Percentiles rank a stretch among this genome's conserved stretches.
phyloP scores from a whole-genome alignment of 2,888 invertebrate species.

The Cheiracanthium punctorium region DNA sequence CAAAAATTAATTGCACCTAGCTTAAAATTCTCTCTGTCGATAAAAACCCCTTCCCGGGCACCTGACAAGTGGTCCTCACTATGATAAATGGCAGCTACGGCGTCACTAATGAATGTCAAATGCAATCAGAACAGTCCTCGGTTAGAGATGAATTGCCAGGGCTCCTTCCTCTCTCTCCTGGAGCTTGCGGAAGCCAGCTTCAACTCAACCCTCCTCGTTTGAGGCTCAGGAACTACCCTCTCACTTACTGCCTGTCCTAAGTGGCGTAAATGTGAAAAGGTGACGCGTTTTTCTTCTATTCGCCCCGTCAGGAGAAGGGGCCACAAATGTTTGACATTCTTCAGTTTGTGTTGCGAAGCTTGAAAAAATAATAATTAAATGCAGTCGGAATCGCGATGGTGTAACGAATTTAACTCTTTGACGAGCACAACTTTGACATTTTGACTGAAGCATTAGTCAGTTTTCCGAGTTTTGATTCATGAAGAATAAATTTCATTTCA shows the following conservation, averaged over 20 bases:
- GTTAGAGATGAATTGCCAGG: conserved; percentile 46
- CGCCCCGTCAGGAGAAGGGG: neutral
- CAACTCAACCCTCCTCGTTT: neutral
- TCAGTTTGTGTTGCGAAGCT: too few relatives aligned
- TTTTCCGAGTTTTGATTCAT: too few relatives aligned
- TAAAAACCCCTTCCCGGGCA: neutral
- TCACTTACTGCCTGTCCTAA: neutral
- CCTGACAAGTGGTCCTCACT: conserved; percentile 37
- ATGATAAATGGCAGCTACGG: conserved; percentile 54
- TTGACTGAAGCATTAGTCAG: too few relatives aligned
- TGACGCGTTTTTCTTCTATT: neutral
- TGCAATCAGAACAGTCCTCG: conserved; percentile 56
- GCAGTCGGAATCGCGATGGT: too few relatives aligned
- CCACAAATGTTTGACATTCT: neutral
- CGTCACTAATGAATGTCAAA: conserved; percentile 64
- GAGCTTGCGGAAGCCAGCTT: neutral
- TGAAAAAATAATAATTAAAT: too few relatives aligned
- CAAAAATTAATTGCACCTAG: too few relatives aligned
- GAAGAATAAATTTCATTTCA: too few relatives aligned
- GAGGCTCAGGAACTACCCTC: neutral
- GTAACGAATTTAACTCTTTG: too few relatives aligned
- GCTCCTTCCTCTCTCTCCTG: neutral
- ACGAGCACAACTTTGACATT: too few relatives aligned
- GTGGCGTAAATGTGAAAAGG: neutral
- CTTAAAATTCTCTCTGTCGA: neutral